Conservation (phyloP, 1,140 invertebrate genomes). For the Galendromus occidentalis region DNA sequence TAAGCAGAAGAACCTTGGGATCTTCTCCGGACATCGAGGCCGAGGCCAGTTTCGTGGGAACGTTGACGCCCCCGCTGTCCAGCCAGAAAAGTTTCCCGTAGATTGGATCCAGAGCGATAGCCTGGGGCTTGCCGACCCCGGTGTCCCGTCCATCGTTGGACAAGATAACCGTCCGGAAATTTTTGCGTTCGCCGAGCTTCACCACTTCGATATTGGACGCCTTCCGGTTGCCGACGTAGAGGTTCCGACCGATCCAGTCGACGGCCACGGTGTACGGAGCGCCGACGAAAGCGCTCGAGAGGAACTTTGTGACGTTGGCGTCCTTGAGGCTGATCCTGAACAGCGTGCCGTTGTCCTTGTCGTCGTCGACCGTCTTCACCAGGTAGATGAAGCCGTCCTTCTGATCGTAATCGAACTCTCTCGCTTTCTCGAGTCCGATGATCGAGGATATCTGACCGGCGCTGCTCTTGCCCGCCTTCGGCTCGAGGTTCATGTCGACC, state of each 20-base stretch:
- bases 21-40: constrained; percentile 78
- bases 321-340: constrained; percentile 61
- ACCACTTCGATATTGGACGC: constrained; percentile 83
- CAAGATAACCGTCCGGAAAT: constrained; percentile 58
- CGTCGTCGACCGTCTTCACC: constrained; percentile 44
- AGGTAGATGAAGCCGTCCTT: constrained; percentile 59
- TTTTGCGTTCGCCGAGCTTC: constrained; percentile 37
- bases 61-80: constrained; percentile 74
- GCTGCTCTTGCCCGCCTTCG: constrained; percentile 38
- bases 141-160: constrained; percentile 67
- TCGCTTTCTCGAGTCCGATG: constrained; percentile 68
- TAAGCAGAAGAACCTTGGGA: constrained; percentile 40
- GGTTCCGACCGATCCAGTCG: constrained; percentile 85
- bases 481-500: constrained; percentile 53
- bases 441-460: constrained; percentile 60
- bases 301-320: constrained; percentile 64
- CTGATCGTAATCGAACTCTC: constrained; percentile 75
- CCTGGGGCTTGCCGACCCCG: constrained; percentile 66
- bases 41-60: constrained; percentile 69
- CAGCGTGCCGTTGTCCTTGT: constrained; percentile 45
- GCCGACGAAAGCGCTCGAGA: constrained; percentile 57
- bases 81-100: constrained; percentile 88
- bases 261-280: constrained; percentile 75
- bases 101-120: constrained; percentile 68
- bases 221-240: constrained; percentile 76